Evolutionary conservation across 2,888 invertebrate species (phyloP).

Genomic region (Nemotelus nigrinus): DNA sequence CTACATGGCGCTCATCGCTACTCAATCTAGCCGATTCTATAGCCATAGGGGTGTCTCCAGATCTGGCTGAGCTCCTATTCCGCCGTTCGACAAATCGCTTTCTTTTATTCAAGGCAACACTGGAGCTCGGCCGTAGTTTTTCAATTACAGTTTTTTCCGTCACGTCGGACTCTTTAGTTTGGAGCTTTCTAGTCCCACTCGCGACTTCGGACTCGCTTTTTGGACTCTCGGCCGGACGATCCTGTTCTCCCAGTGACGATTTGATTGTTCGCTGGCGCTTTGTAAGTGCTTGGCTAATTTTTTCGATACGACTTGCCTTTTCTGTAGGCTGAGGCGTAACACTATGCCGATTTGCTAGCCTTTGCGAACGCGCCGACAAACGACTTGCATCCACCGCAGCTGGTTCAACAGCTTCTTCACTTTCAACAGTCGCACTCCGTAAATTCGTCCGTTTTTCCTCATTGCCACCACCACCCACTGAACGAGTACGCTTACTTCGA

Average conservation of each 20-base stretch:
- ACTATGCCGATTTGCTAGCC: slow-evolving; percentile 47
- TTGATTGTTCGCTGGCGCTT: slow-evolving; percentile 35
- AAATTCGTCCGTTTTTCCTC: slow-evolving; percentile 15
- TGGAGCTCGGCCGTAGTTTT: slow-evolving; percentile 8
- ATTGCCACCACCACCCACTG: background rate
- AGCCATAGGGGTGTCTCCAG: slow-evolving; percentile 43
- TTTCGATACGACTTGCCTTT: slow-evolving; percentile 42
- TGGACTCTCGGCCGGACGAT: background rate
- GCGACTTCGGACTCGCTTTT: background rate
- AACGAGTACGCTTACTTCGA: slow-evolving; percentile 33
- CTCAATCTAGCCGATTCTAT: slow-evolving; percentile 45
- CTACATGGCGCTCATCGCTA: slow-evolving; percentile 47
- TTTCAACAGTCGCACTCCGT: background rate
- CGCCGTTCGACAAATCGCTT: slow-evolving; percentile 48
- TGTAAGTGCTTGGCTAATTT: slow-evolving; percentile 31
- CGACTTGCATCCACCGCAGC: background rate
- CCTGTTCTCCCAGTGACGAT: background rate
- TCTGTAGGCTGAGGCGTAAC: slow-evolving; percentile 44
- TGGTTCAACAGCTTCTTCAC: background rate
- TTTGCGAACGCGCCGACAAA: slow-evolving; percentile 47
- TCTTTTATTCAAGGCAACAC: slow-evolving; percentile 45
- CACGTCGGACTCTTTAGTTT: background rate
- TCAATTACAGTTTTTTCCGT: slow-evolving; percentile 26
- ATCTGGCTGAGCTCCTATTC: slow-evolving; percentile 48
- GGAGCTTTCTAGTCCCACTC: background rate